Evolutionary conservation across 2,888 invertebrate species (phyloP).

Genomic region (Caenorhabditis auriculariae): DNA sequence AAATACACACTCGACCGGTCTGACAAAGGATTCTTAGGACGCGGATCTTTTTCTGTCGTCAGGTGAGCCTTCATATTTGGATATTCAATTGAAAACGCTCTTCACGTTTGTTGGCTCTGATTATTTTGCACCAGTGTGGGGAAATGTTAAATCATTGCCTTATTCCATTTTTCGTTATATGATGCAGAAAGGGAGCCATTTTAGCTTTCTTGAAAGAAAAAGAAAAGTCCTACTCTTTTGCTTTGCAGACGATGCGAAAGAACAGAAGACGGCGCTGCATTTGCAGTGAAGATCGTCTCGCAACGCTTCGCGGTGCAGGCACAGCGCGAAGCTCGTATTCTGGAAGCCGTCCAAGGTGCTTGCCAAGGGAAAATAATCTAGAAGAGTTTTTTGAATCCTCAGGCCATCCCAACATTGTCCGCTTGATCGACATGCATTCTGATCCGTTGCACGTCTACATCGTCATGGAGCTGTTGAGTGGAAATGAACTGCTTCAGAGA

Average conservation of each 20-base stretch:
- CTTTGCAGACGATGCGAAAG: constrained; percentile 74
- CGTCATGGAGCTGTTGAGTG: constrained; percentile 78
- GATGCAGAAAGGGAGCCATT: neutral
- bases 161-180: neutral
- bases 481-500: constrained; percentile 34
- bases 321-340: constrained; percentile 76
- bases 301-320: constrained; percentile 69
- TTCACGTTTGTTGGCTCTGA: neutral
- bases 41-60: constrained; percentile 86
- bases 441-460: constrained; percentile 79
- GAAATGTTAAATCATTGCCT: no score
- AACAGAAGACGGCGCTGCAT: constrained; percentile 75
- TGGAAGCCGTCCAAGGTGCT: constrained; percentile 79
- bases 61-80: constrained; percentile 62
- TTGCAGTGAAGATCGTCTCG: constrained; percentile 84
- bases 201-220: neutral
- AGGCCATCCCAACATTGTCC: constrained; percentile 80
- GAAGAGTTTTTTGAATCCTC: neutral
- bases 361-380: neutral
- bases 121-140: neutral
- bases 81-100: neutral
- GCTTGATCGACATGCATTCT: constrained; percentile 79
- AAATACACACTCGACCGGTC: constrained; percentile 77
- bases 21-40: constrained; percentile 76
- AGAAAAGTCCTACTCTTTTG: neutral